These are phyloP conservation scores for Clinocottus analis DNA, from an alignment of 2,113 vertebrate species.

Conservation along the genomic window DNA sequence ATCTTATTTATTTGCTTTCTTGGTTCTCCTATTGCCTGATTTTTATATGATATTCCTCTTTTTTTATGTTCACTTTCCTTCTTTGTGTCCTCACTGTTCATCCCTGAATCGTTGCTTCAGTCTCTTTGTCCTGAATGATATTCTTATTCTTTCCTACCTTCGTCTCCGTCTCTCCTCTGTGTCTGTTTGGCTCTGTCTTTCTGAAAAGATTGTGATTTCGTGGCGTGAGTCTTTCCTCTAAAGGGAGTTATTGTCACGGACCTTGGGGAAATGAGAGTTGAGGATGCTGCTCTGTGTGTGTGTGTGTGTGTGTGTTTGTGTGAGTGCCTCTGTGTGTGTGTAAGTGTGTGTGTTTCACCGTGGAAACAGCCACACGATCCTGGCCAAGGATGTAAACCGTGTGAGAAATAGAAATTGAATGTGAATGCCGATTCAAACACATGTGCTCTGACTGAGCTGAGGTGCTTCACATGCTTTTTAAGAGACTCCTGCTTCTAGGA, in stretches of 20 bases:
- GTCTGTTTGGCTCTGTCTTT: conserved; percentile 20
- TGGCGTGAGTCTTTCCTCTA: conserved; percentile 26
- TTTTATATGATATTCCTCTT: neutral
- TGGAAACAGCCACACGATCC: neutral
- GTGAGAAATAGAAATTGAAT: conserved; percentile 17
- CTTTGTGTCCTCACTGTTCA: neutral
- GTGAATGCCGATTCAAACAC: neutral
- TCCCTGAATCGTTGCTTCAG: neutral
- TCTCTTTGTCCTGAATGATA: neutral
- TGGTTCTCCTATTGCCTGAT: neutral
- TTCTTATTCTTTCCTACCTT: neutral
- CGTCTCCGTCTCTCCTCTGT: neutral
- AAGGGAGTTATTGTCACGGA: conserved; percentile 53
- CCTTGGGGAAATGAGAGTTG: conserved; percentile 52
- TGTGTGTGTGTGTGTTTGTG: conserved; percentile 13
- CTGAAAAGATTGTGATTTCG: conserved; percentile 39
- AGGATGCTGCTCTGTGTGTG: conserved; percentile 33
- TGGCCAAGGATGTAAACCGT: conserved; percentile 5
- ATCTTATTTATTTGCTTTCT: neutral
- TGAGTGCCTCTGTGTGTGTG: conserved; percentile 5
- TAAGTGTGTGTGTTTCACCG: conserved; percentile 1
- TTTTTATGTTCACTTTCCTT: neutral
- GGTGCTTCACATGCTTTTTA: neutral
- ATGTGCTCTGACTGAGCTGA: neutral
- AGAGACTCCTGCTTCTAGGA: neutral